phyloP scores from a whole-genome alignment of 2,113 vertebrate species.

The Rhynchomys soricoides region DNA sequence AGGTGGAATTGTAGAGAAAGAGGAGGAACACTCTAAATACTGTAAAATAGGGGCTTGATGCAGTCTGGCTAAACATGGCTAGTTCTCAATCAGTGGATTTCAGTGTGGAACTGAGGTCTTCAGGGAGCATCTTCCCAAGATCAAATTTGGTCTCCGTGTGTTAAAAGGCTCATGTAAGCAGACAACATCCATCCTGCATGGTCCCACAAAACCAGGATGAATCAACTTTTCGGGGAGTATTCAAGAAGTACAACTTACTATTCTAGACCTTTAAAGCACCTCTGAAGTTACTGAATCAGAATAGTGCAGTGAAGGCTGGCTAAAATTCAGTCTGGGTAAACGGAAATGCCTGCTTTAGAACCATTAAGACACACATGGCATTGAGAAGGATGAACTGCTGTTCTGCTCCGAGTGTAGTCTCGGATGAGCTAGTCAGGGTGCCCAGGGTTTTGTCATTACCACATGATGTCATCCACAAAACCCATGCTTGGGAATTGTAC shows the following conservation, averaged over 20 bases:
- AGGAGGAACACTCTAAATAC: constrained; percentile 20
- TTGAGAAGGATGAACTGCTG: background rate
- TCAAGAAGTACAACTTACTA: background rate
- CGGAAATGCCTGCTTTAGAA: background rate
- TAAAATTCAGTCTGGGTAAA: background rate
- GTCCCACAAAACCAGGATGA: background rate
- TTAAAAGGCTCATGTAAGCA: constrained; percentile 30
- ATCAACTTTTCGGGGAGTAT: background rate
- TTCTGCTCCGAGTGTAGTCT: background rate
- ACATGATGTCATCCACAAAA: background rate
- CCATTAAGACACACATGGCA: background rate
- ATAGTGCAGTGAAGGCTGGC: background rate
- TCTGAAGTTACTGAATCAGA: background rate
- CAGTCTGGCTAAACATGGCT: constrained; percentile 23
- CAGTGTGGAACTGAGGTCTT: constrained; percentile 11
- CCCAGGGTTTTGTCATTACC: background rate
- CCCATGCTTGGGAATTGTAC: background rate
- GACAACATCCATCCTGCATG: background rate
- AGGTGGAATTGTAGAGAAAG: constrained; percentile 40
- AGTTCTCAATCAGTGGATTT: constrained; percentile 14
- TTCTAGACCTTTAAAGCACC: background rate
- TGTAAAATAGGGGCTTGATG: constrained; percentile 52
- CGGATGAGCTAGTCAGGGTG: background rate
- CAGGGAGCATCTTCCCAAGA: constrained; percentile 53
- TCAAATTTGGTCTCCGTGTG: constrained; percentile 47